A percentile compares a stretch with the other conserved stretches of the same genome.
Conservation (phyloP, 2,888 invertebrate genomes). For the Punctoribates punctum region DNA sequence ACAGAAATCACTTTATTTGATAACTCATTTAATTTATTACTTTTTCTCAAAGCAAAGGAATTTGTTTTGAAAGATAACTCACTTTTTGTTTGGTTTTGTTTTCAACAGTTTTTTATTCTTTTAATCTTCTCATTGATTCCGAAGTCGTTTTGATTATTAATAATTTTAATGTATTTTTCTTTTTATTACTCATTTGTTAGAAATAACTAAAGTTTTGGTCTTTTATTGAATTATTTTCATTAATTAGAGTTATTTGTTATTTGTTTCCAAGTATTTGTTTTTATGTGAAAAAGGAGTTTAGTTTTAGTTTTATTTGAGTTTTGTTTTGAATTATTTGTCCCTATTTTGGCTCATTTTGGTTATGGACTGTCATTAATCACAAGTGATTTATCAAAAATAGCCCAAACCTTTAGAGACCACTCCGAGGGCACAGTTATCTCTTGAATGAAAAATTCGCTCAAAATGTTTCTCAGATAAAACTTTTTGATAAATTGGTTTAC, state of each 20-base stretch:
- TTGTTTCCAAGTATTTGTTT: neutral
- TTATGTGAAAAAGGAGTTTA: neutral
- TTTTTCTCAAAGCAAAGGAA: too few relatives aligned
- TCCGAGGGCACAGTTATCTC: neutral
- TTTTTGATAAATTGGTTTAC: neutral
- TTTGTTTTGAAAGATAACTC: too few relatives aligned
- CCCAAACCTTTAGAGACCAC: neutral
- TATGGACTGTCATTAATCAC: neutral
- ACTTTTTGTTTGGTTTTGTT: too few relatives aligned
- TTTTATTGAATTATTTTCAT: too few relatives aligned
- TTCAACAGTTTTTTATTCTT: neutral
- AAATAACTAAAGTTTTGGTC: too few relatives aligned
- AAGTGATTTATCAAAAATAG: neutral
- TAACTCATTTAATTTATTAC: too few relatives aligned
- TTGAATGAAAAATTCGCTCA: neutral
- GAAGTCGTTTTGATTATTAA: neutral
- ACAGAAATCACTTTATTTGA: too few relatives aligned
- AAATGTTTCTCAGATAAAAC: neutral
- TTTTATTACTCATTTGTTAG: neutral
- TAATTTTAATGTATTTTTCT: neutral
- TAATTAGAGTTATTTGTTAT: too few relatives aligned
- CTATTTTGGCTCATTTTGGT: neutral
- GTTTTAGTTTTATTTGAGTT: neutral
- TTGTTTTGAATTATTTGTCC: neutral
- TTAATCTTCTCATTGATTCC: neutral